phyloP scores from a whole-genome alignment of 2,797 vertebrate genomes.

The Sebastiscus albofasciatus region DNA sequence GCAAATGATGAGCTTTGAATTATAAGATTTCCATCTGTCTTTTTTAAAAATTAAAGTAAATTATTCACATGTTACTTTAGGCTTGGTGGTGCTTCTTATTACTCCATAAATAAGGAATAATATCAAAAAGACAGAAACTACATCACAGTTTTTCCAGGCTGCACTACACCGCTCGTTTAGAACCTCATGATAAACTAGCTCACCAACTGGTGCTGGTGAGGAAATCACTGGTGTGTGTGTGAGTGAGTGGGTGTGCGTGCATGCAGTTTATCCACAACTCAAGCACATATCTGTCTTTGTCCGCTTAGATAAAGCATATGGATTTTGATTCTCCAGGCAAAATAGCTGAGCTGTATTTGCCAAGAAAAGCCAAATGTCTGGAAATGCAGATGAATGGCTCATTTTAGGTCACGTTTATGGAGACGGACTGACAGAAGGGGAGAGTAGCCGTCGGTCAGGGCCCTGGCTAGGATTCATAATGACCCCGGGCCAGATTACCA shows the following conservation, averaged over 20 bases:
- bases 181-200: conserved; percentile 32
- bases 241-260: not conserved
- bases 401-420: conserved; percentile 63
- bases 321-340: conserved; percentile 58
- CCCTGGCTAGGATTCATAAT: conserved; percentile 78
- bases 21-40: conserved; percentile 17
- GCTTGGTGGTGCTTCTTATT: not conserved
- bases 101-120: conserved; percentile 15
- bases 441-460: conserved; percentile 69
- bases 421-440: conserved; percentile 73
- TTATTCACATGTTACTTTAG: conserved; percentile 18
- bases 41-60: conserved; percentile 26
- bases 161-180: not conserved
- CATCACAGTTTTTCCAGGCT: conserved; percentile 26
- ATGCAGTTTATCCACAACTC: conserved; percentile 29
- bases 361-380: conserved; percentile 72
- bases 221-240: not conserved
- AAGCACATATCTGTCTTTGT: conserved; percentile 55
- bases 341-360: conserved; percentile 50
- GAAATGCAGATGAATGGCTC: conserved; percentile 74
- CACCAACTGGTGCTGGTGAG: conserved; percentile 2
- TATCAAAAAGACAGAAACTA: conserved; percentile 10
- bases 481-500: conserved; percentile 78
- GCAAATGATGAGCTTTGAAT: conserved; percentile 21
- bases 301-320: conserved; percentile 55